phyloP scores from a whole-genome alignment of 2,888 invertebrate species.

The Morpho deidamia region DNA sequence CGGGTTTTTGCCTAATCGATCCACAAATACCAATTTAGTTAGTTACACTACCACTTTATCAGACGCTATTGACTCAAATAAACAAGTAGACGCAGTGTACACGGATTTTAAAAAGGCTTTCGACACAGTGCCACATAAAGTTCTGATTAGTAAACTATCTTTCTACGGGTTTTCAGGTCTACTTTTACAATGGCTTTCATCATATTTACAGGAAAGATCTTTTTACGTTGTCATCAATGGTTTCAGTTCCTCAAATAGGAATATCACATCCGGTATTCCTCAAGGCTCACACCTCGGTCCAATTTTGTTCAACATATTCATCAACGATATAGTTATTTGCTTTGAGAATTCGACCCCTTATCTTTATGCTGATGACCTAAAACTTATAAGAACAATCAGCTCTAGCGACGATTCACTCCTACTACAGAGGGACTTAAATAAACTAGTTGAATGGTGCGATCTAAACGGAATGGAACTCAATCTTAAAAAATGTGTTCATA shows the following conservation, averaged over 20 bases:
- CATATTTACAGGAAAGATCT: constrained; percentile 10
- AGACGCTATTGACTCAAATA: not conserved
- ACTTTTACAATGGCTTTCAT: constrained; percentile 16
- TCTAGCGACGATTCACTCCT: not conserved
- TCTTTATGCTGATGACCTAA: constrained; percentile 25
- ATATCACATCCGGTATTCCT: constrained; percentile 17
- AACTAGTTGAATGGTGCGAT: constrained; percentile 11
- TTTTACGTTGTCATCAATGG: constrained; percentile 16
- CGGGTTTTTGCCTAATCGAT: not conserved
- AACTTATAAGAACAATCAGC: constrained; percentile 10
- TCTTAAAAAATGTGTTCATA: constrained; percentile 11
- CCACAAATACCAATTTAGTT: not conserved
- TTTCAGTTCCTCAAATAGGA: constrained; percentile 7
- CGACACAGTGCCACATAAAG: not conserved
- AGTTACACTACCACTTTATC: not conserved
- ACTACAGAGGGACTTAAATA: constrained; percentile 15
- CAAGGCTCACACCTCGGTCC: constrained; percentile 23
- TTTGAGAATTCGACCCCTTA: not conserved
- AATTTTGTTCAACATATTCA: constrained; percentile 12
- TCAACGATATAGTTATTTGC: constrained; percentile 5
- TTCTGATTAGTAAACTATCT: not conserved
- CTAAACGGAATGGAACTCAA: constrained; percentile 17
- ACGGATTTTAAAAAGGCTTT: not conserved
- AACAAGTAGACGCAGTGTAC: not conserved
- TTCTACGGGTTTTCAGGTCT: not conserved